These are phyloP conservation scores for Arion vulgaris DNA, from an alignment of 1,140 invertebrate genomes.

Conservation along the genomic window DNA sequence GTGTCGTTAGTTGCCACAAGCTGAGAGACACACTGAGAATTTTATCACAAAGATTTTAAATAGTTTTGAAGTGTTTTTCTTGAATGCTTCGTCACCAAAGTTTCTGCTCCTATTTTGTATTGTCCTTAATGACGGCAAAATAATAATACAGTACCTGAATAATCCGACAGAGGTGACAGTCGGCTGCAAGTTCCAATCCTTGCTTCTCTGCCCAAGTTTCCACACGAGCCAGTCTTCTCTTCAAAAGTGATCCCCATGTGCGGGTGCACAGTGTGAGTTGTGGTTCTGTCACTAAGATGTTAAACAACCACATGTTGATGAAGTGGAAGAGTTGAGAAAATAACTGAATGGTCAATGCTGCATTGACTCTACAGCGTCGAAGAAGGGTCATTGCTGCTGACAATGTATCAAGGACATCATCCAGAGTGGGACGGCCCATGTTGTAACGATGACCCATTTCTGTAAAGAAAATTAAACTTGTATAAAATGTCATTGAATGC, in stretches of 20 bases:
- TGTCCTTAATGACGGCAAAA: no score
- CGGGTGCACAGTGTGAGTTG: conserved; percentile 75
- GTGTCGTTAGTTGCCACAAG: no score
- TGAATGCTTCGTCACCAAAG: no score
- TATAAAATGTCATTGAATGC: not conserved
- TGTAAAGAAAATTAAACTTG: not conserved
- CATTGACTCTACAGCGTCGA: conserved; percentile 93
- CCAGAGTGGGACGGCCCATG: conserved; percentile 63
- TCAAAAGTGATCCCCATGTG: conserved; percentile 87
- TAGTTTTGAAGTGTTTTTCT: no score
- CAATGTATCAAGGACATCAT: conserved; percentile 79
- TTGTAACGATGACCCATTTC: conserved; percentile 45
- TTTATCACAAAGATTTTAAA: no score
- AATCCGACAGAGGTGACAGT: conserved; percentile 95
- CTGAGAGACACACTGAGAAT: no score
- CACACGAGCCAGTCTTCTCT: conserved; percentile 86
- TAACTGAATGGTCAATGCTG: conserved; percentile 97
- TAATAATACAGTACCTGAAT: conserved; percentile 80
- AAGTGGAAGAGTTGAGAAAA: conserved; percentile 99
- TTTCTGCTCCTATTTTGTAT: no score
- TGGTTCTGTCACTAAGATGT: conserved; percentile 79
- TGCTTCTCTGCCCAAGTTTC: conserved; percentile 97
- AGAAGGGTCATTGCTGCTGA: conserved; percentile 91
- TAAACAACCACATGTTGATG: conserved; percentile 96
- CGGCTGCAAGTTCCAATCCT: conserved; percentile 95